A percentile compares a stretch with the other conserved stretches of the same genome.
phyloP scores from a whole-genome alignment of 2,113 vertebrate genomes.

The Macquaria ambigua region DNA sequence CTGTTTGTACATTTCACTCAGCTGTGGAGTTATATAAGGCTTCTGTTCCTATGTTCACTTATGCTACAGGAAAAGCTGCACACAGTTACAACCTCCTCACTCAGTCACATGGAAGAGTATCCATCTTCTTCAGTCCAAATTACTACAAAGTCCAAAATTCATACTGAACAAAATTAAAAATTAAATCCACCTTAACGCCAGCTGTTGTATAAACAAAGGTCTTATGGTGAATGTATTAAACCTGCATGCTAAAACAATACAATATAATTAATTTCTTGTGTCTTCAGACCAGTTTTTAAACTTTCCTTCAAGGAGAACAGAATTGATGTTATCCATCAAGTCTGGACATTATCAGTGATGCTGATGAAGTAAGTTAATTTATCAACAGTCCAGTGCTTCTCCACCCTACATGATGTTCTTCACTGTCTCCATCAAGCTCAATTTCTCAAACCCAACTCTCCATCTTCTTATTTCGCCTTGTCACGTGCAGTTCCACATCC shows the following conservation, averaged over 20 bases:
- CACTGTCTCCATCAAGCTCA: conserved; percentile 21
- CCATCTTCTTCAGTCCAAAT: not conserved
- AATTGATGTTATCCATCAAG: not conserved
- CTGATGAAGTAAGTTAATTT: not conserved
- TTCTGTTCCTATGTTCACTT: not conserved
- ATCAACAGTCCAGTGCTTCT: not conserved
- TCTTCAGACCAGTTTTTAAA: not conserved
- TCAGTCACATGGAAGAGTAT: not conserved
- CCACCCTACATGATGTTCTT: not conserved
- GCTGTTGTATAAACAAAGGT: not conserved
- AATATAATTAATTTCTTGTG: not conserved
- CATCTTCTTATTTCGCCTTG: not conserved
- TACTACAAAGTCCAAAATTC: not conserved
- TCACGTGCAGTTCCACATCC: conserved; percentile 33
- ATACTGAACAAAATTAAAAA: not conserved
- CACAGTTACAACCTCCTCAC: not conserved
- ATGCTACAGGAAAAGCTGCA: not conserved
- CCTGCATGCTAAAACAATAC: not conserved
- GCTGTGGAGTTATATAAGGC: too few relatives aligned
- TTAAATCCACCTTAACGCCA: not conserved
- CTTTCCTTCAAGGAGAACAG: not conserved
- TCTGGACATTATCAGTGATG: not conserved
- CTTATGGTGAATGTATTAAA: not conserved
- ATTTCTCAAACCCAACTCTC: not conserved
- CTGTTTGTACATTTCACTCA: not conserved